Base-by-base conservation (phyloP, 2,797 vertebrate genomes). In the Tolypeutes matacus region DNA sequence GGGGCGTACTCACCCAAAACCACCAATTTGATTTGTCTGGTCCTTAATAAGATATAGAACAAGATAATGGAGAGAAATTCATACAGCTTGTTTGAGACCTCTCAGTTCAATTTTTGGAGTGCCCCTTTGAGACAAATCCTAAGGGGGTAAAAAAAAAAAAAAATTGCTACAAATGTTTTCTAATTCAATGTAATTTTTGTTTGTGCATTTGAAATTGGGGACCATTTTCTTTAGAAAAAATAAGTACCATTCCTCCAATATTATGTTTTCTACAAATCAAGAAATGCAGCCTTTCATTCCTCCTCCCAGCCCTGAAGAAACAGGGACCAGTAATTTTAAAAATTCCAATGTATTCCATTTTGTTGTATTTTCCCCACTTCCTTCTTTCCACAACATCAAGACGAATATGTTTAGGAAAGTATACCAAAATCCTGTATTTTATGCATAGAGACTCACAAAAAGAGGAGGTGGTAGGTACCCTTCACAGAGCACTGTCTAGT, bases 1-100 rank as follows among this genome's bases (percentile, higher is more conserved):
- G 46, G 49, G 21, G 10, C 8, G 4, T 65, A 97, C 95, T 96
- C 86, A 97, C 95, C 94, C 17, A 87, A 94, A 88, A 6, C 14
- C 70, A 91, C 78, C 60, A 46, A 17, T n/a, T 49, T 2, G 8
- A 78, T 64, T 12, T 12, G 60, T 92, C 81, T 58, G 36, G 46
- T 86, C 83, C 81, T 93, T 87, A 75, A 20, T 3, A 76, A 56
- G 60, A 78, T 2, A 21, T 6, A 56, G 90, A 89, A n/a, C 1
- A 72, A 31, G 75, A 87, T 51, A 36, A 31, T 7, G 6, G 12
- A 62, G 20, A 53, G 13, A 64, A 36, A 76, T 89, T 91, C 86
- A 53, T 78, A 65, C 39, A 95, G 56, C 89, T 93, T 56, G 31
- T 53, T 96, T 31, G 36, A 42, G 60, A 42, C 53, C 70, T 49